A percentile compares a stretch with the other conserved stretches of the same genome.
phyloP scores from a whole-genome alignment of 2,888 invertebrate genomes.

The Patella caerulea region DNA sequence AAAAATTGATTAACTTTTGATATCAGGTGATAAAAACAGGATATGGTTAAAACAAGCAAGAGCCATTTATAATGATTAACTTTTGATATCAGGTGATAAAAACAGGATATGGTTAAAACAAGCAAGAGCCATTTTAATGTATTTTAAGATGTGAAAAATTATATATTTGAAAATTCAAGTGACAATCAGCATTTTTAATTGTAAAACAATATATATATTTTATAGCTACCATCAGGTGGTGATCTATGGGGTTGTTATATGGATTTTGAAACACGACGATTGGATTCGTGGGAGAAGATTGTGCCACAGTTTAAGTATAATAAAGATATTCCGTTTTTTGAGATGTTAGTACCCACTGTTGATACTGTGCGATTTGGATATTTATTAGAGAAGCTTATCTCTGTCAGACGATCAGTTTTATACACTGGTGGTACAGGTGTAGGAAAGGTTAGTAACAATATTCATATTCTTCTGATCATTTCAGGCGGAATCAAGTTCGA shows the following conservation, averaged over 20 bases:
- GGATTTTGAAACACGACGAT: slow-evolving; percentile 79
- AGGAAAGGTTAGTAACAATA: slow-evolving; percentile 77
- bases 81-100: no score
- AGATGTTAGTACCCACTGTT: slow-evolving; percentile 90
- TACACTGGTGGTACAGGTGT: slow-evolving; percentile 93
- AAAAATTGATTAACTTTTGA: no score
- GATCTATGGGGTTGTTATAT: slow-evolving; percentile 85
- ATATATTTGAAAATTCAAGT: no score
- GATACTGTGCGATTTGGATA: slow-evolving; percentile 91
- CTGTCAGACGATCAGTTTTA: slow-evolving; percentile 83
- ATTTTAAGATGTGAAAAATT: no score
- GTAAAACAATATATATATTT: background rate
- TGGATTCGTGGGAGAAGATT: slow-evolving; percentile 86
- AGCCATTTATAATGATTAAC: no score
- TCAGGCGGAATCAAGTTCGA: no score
- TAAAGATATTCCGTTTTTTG: slow-evolving; percentile 83
- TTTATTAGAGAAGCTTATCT: slow-evolving; percentile 82
- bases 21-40: no score
- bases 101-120: no score
- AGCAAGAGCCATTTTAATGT: no score
- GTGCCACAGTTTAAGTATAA: slow-evolving; percentile 83
- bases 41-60: no score
- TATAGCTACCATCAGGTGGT: slow-evolving; percentile 80
- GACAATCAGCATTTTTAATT: no score
- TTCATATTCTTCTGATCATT: no score